Evolutionary conservation across 2,888 invertebrate species (phyloP).

Genomic region (Leistus spinibarbis): DNA sequence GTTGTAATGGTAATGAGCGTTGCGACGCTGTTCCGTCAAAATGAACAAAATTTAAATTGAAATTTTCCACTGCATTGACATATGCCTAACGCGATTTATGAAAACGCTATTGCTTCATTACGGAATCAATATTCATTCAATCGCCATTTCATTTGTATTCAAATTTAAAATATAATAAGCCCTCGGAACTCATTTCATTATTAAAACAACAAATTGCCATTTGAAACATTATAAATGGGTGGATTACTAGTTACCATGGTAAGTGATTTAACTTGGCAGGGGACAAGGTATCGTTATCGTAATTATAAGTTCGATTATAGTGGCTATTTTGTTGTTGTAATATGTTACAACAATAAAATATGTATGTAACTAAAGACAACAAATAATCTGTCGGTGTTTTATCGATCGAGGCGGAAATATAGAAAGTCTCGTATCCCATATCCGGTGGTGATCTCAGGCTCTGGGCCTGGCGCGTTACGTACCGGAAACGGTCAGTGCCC

Average conservation of each 20-base stretch:
- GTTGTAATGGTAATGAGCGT: not conserved
- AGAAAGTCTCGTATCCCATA: not conserved
- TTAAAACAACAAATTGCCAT: not conserved
- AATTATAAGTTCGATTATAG: too few relatives aligned
- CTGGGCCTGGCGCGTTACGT: not conserved
- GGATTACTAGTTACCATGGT: too few relatives aligned
- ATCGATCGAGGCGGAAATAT: not conserved
- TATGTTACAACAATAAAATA: too few relatives aligned
- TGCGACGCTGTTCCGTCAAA: not conserved
- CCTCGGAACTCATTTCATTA: not conserved
- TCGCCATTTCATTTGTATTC: slow-evolving; percentile 30
- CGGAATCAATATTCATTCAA: slow-evolving; percentile 35
- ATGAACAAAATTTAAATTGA: not conserved
- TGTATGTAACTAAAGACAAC: too few relatives aligned
- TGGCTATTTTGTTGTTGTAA: too few relatives aligned
- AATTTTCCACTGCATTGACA: not conserved
- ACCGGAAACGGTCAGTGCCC: not conserved
- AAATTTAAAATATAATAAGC: slow-evolving; percentile 31
- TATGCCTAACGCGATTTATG: slow-evolving; percentile 12
- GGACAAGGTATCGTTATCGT: too few relatives aligned
- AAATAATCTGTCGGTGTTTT: not conserved
- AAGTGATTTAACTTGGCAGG: too few relatives aligned
- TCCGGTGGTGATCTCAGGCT: not conserved
- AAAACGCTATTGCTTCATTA: slow-evolving; percentile 20
- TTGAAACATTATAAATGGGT: too few relatives aligned